Evolutionary conservation across 2,888 invertebrate species (phyloP), one percentile per base, ranked within the genome.

Genomic region (Odontothrips loti): DNA sequence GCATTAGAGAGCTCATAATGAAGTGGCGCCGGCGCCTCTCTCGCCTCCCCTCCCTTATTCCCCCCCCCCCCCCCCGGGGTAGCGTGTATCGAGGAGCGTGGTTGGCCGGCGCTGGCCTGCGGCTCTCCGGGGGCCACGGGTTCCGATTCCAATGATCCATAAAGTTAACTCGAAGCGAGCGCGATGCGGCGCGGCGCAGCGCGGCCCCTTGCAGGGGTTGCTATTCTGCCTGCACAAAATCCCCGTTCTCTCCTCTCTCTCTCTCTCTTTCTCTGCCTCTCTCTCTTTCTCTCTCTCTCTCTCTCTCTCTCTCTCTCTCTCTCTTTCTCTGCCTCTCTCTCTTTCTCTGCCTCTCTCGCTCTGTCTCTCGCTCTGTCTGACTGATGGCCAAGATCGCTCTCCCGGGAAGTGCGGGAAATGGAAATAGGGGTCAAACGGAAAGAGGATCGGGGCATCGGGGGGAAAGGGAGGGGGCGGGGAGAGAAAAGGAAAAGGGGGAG

Each of bases 1-100:
- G 58, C 58, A 58, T 58, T 58, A 58, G 58, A 58, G 58, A 58
- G 58, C 20, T 58, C 20, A 58, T 58, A 58, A 58, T 58, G 58
- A 58, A 58, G 58, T 58, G 20, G 58, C 20, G 58, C 20, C 20
- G 1, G 15, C 20, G 23, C 68, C 68, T 6, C 23, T 23, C 34
- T 4, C 34, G 3, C 34, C 34, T 10, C 63, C 63, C n/a, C n/a
- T 1, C 63, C 63, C 3, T 2, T n/a, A 1, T 15, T 3, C 68
- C n/a, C 23, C 68, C 20, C n/a, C 68, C n/a, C 23, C n/a, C 68
- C n/a, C 68, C 68, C 68, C 3, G 6, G 27, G n/a, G 68, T 11
- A 68, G 3, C 68, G 23, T 68, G 34, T 43, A 43, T 2, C 34
- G 34, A 43, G 34, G 6, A 68, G 68, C n/a, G 68, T 58, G 34